Conservation (phyloP, 2,888 invertebrate species). For the Thymelicus lineola region DNA sequence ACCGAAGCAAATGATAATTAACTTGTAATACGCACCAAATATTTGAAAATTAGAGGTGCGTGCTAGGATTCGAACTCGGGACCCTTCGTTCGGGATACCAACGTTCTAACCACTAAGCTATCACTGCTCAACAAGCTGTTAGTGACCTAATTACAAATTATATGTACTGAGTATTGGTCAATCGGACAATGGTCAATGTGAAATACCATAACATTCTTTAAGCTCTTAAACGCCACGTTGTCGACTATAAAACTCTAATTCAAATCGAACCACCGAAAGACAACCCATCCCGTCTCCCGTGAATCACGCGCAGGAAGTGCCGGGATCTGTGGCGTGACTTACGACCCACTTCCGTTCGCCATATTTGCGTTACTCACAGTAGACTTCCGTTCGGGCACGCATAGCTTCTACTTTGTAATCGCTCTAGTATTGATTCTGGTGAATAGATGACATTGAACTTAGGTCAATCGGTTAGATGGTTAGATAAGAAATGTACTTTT, state of each 20-base stretch:
- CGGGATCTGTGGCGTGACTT: constrained; percentile 77
- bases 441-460: constrained; percentile 1
- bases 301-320: constrained; percentile 66
- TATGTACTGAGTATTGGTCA: too few species aligned
- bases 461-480: not conserved
- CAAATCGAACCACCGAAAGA: not conserved
- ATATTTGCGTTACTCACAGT: constrained; percentile 77
- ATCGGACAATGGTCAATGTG: too few species aligned
- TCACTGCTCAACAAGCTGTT: too few species aligned
- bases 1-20: too few species aligned
- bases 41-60: too few species aligned
- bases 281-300: constrained; percentile 42
- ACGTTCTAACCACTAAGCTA: too few species aligned
- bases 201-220: too few species aligned
- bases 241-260: not conserved
- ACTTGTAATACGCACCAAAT: too few species aligned
- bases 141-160: too few species aligned
- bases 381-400: constrained; percentile 49
- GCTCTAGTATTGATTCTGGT: not conserved
- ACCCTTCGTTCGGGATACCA: too few species aligned
- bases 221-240: not conserved
- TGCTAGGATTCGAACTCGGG: too few species aligned
- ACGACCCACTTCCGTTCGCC: constrained; percentile 78
- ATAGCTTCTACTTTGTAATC: constrained; percentile 46
- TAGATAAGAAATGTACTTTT: not conserved